Evolutionary conservation across 2,888 invertebrate genomes (phyloP).

Genomic region (Drosophila birchii): DNA sequence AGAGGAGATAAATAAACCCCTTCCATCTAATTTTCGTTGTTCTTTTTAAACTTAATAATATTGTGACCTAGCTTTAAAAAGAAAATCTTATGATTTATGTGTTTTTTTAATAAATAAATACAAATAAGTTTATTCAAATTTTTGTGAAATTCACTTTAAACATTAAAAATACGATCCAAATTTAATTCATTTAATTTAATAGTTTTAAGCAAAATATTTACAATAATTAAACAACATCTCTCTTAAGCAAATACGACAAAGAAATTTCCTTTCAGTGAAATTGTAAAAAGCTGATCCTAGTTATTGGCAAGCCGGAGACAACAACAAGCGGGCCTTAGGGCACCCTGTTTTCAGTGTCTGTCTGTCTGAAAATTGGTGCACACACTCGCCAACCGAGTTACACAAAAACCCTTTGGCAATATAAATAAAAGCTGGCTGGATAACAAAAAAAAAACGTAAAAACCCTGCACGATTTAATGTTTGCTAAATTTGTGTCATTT

Average conservation of each 20-base stretch:
- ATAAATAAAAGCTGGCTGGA: slow-evolving; percentile 20
- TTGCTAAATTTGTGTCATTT: slow-evolving; percentile 73
- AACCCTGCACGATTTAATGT: slow-evolving; percentile 69
- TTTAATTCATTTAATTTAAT: neutral
- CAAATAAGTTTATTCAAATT: no score
- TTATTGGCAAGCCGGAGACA: slow-evolving; percentile 50
- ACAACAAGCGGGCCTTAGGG: slow-evolving; percentile 39
- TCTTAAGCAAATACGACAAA: neutral
- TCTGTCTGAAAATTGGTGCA: slow-evolving; percentile 21
- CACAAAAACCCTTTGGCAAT: slow-evolving; percentile 63
- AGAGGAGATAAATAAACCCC: no score
- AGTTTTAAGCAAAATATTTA: neutral
- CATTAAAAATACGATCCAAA: neutral
- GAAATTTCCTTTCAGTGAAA: slow-evolving; percentile 1
- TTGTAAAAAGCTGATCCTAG: slow-evolving; percentile 14
- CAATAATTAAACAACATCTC: neutral
- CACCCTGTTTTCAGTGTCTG: slow-evolving; percentile 8
- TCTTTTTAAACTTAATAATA: no score
- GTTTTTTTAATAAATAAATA: neutral
- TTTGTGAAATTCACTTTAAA: neutral
- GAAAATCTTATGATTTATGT: no score
- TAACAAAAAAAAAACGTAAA: slow-evolving; percentile 23
- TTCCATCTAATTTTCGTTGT: no score
- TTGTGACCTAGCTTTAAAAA: no score
- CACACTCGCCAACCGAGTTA: slow-evolving; percentile 27